A percentile compares a stretch with the other conserved stretches of the same genome.
These are phyloP conservation scores for Pleuronectes platessa DNA, from an alignment of 2,113 vertebrate genomes.

Conservation along the genomic window DNA sequence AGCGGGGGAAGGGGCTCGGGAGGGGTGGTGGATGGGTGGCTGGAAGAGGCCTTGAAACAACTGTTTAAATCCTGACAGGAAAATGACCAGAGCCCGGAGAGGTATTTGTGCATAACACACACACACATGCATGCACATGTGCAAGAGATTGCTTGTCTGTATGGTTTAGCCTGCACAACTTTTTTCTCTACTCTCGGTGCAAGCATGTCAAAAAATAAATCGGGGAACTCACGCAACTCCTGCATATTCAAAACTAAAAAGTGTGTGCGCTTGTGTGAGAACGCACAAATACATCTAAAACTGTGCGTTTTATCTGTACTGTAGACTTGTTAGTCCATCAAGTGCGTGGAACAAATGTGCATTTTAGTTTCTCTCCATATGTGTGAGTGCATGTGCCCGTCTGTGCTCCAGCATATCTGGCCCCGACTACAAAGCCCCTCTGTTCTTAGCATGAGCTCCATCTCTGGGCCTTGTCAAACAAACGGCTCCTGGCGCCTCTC, in stretches of 20 bases:
- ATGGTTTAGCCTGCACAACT: not conserved
- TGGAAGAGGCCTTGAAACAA: constrained; percentile 73
- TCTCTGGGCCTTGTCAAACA: constrained; percentile 79
- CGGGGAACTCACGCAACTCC: constrained; percentile 9
- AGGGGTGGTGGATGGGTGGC: constrained; percentile 54
- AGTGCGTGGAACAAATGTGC: constrained; percentile 42
- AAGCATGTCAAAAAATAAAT: constrained; percentile 9
- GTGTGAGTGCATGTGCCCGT: constrained; percentile 39
- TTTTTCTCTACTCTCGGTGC: not conserved
- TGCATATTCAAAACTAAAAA: not conserved
- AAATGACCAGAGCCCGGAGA: constrained; percentile 67
- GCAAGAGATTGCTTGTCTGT: constrained; percentile 10
- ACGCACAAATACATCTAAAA: not conserved
- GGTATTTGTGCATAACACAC: not conserved
- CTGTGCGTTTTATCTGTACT: constrained; percentile 6
- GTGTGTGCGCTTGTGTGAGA: not conserved
- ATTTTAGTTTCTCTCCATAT: constrained; percentile 49
- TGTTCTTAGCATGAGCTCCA: constrained; percentile 78
- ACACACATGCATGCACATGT: not conserved
- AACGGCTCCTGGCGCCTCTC: constrained; percentile 72
- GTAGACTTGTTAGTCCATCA: constrained; percentile 34
- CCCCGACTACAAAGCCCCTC: constrained; percentile 79
- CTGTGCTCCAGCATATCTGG: constrained; percentile 72
- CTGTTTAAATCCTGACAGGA: constrained; percentile 77
- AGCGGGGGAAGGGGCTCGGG: not conserved